phyloP scores from a whole-genome alignment of 2,797 vertebrate species.

The Hipposideros larvatus region DNA sequence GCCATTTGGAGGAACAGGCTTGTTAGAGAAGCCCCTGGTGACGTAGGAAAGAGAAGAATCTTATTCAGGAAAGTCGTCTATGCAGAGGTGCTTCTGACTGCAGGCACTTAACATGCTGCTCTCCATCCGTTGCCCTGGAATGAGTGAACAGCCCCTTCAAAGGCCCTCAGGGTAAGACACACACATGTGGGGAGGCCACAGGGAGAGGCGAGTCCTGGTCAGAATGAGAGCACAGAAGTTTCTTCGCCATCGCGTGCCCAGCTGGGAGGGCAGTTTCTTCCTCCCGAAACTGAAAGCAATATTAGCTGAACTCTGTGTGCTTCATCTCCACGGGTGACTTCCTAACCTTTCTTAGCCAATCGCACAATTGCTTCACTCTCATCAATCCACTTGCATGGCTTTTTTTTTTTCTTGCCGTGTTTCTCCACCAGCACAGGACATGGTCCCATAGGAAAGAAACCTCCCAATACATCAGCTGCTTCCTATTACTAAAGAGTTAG shows the following conservation, averaged over 20 bases:
- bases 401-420: background rate
- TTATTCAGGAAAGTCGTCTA: background rate
- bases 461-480: background rate
- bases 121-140: background rate
- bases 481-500: background rate
- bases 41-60: background rate
- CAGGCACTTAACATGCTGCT: background rate
- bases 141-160: background rate
- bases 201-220: background rate
- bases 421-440: background rate
- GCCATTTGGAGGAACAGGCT: background rate
- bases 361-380: background rate
- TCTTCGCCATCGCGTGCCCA: background rate
- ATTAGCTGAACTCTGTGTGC: conserved; percentile 82
- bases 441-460: background rate
- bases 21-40: background rate
- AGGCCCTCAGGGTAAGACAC: background rate
- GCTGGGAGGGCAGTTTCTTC: conserved; percentile 76
- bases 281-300: conserved; percentile 83
- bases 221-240: background rate
- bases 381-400: background rate
- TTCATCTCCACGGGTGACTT: conserved; percentile 79
- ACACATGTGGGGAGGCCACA: rapidly evolving
- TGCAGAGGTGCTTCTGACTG: background rate
- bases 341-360: conserved; percentile 76